phyloP scores from a whole-genome alignment of 2,888 invertebrate species.

The Brassicogethes aeneus region DNA sequence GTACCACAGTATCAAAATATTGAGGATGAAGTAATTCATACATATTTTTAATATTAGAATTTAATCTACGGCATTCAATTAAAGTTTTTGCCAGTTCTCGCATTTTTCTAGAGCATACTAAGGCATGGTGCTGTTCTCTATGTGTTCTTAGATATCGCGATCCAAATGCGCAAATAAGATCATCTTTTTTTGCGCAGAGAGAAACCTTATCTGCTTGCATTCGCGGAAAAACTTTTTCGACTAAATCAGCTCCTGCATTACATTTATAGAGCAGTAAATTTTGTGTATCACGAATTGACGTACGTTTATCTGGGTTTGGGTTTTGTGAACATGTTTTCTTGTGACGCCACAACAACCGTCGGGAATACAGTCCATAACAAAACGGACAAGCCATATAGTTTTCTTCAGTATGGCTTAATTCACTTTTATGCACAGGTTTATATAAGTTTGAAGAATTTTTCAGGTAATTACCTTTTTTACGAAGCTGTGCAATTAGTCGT shows the following conservation, averaged over 20 bases:
- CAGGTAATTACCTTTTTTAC: too few relatives aligned
- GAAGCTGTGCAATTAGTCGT: too few relatives aligned
- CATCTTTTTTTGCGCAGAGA: conserved; percentile 11
- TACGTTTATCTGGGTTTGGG: neutral
- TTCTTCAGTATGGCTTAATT: too few relatives aligned
- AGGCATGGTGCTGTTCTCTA: conserved; percentile 10
- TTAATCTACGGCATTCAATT: conserved; percentile 6
- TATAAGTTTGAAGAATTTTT: too few relatives aligned
- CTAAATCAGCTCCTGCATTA: conserved; percentile 1
- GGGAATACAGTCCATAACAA: too few relatives aligned
- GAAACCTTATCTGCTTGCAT: conserved; percentile 14
- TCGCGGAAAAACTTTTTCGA: conserved; percentile 10
- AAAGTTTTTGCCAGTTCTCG: conserved; percentile 11
- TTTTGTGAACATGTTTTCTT: neutral
- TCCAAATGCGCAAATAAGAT: conserved; percentile 13
- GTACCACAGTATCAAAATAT: conserved; percentile 14
- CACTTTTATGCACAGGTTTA: too few relatives aligned
- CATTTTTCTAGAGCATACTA: conserved; percentile 13
- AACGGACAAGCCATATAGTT: too few relatives aligned
- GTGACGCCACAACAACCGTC: neutral
- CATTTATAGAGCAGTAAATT: neutral
- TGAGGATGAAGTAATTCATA: conserved; percentile 13
- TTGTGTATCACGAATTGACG: neutral
- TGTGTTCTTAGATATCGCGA: conserved; percentile 12
- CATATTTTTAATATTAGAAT: conserved; percentile 8